A percentile compares a stretch with the other conserved stretches of the same genome.
Conservation (phyloP, 2,888 invertebrate species). For the Ditylenchus weischeri region DNA sequence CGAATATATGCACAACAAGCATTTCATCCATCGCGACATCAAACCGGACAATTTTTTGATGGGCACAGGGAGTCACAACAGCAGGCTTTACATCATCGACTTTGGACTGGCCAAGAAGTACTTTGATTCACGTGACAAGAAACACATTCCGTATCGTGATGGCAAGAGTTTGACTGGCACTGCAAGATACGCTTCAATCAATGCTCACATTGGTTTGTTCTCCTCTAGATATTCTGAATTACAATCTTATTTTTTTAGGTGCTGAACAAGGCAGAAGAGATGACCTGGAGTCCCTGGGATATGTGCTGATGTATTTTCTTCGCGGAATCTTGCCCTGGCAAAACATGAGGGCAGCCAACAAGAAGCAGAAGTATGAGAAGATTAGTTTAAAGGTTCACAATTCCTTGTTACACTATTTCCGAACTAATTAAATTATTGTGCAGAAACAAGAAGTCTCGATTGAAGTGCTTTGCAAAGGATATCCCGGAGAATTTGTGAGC, state of each 20-base stretch:
- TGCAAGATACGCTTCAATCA: constrained; percentile 14
- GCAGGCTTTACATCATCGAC: constrained; percentile 12
- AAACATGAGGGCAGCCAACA: constrained; percentile 18
- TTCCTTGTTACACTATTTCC: background rate
- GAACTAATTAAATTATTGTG: background rate
- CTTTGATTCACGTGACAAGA: background rate
- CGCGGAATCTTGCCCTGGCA: constrained; percentile 26
- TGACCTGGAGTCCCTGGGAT: constrained; percentile 19
- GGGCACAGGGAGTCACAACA: constrained; percentile 2
- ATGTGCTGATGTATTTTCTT: constrained; percentile 27
- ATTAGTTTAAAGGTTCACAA: constrained; percentile 17
- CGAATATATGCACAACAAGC: background rate
- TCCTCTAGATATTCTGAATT: no score
- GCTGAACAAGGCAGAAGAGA: constrained; percentile 20
- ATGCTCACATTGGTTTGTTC: constrained; percentile 3
- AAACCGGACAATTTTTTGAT: constrained; percentile 18
- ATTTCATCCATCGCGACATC: constrained; percentile 16
- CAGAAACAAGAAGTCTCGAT: constrained; percentile 62
- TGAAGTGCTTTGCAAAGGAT: constrained; percentile 94
- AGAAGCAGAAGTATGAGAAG: constrained; percentile 26
- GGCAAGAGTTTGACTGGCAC: constrained; percentile 15
- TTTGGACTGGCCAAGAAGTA: constrained; percentile 14
- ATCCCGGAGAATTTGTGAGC: constrained; percentile 82
- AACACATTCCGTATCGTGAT: constrained; percentile 13
- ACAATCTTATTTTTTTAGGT: constrained; percentile 8